Evolutionary conservation across 2,888 invertebrate species (phyloP), one percentile per base, ranked within the genome.

Genomic region (Drosophila greeni): DNA sequence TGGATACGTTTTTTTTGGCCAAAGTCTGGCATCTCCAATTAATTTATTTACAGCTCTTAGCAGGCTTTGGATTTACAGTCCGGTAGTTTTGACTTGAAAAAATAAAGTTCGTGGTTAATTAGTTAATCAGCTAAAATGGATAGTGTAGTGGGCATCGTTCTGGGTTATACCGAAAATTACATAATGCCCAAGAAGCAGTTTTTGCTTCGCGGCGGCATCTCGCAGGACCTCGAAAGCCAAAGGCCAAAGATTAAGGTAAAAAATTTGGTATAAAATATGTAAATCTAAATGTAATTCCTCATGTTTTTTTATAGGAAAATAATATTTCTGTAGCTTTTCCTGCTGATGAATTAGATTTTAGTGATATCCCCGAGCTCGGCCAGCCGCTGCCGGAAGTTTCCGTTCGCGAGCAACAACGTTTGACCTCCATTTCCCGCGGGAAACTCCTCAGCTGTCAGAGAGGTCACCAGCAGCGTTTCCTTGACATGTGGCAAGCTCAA

Each of bases 351-450:
- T 3, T 3, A 1, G 12, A 34, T 33, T 48, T 47, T 0, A 9
- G 5, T 1, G 49, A 48, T 9, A 39, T 57, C 3, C 58, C 58
- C 5, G 18, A 68, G 14, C 29, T 68, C 2, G 29, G 8, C 6
- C 2, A 23, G 2, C 37, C 69, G 5, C 18, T 56, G n/a, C 49
- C 49, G 1, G n/a, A 45, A 11, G 37, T 31, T 0, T 66, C 66
- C 14, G 16, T 39, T 23, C 33, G 43, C 16, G 57, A 68, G 34
- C 68, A 57, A 39, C 5, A 11, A 5, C 66, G 49, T 5, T 14
- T 66, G 12, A 24, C 49, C 4, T 14, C 40, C 0, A 9, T n/a
- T 12, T 45, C 34, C 9, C 58, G 49, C 5, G 26, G n/a, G 1
- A 57, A 37, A 16, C 7, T 34, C 9, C n/a, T 51, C 5, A 26